A percentile compares a stretch with the other conserved stretches of the same genome.
Conservation (phyloP, 2,113 vertebrate genomes). For the Morone chrysops region DNA sequence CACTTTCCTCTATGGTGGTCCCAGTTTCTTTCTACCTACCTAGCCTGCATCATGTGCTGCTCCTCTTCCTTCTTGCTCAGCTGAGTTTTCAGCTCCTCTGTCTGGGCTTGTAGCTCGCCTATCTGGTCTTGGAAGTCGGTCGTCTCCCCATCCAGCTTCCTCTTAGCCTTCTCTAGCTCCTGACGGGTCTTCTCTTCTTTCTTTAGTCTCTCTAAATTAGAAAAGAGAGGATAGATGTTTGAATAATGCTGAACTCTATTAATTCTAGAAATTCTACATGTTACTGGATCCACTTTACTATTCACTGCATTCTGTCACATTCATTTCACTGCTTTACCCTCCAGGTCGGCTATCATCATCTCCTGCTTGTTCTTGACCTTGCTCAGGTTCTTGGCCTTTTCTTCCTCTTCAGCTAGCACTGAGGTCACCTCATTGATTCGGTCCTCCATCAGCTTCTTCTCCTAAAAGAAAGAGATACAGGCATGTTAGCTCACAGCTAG, state of each 20-base stretch:
- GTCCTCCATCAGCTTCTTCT: conserved; percentile 97
- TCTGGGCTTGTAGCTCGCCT: conserved; percentile 93
- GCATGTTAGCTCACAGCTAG: neutral
- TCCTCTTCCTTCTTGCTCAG: conserved; percentile 97
- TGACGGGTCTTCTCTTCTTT: conserved; percentile 99
- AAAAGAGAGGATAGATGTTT: neutral
- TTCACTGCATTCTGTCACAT: neutral
- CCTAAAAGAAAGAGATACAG: conserved; percentile 77
- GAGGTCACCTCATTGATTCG: conserved; percentile 92
- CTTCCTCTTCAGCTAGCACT: conserved; percentile 94
- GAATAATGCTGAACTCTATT: neutral
- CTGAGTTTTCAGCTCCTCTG: conserved; percentile 93
- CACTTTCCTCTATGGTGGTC: neutral
- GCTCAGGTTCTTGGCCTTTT: conserved; percentile 96
- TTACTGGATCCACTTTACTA: neutral
- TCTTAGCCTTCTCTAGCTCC: conserved; percentile 96
- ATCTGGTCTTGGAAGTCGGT: conserved; percentile 98
- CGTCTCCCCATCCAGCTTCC: conserved; percentile 96
- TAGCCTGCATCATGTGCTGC: conserved; percentile 91
- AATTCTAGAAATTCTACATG: neutral
- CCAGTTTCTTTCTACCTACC: conserved; percentile 79
- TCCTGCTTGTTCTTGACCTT: conserved; percentile 99
- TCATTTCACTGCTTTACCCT: conserved; percentile 85
- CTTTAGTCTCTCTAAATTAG: conserved; percentile 91
- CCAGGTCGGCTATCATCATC: conserved; percentile 96